Conservation (phyloP, 2,888 invertebrate genomes). For the Sinopyrophorus schimmeli region DNA sequence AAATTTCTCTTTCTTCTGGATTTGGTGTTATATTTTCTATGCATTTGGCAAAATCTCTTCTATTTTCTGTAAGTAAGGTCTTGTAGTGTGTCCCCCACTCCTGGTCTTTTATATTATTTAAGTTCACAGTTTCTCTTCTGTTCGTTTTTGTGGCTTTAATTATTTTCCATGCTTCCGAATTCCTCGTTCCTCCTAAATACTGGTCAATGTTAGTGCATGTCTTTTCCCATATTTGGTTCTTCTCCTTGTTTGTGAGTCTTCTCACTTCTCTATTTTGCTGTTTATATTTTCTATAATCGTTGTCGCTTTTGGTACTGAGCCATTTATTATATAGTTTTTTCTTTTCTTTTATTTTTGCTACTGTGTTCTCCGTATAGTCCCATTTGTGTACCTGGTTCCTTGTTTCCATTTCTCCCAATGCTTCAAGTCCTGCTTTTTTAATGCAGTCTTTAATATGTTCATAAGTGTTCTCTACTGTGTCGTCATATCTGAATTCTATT, state of each 20-base stretch:
- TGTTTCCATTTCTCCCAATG: no score
- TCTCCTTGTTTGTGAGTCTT: neutral
- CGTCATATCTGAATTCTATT: no score
- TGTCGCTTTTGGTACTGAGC: neutral
- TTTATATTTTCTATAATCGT: slow-evolving; percentile 2
- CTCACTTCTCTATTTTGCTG: neutral
- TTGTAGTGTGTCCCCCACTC: slow-evolving; percentile 1
- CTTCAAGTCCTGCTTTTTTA: no score
- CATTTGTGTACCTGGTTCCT: no score
- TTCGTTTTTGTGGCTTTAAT: no score
- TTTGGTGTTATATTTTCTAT: neutral
- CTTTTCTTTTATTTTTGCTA: no score
- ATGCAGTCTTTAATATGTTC: no score
- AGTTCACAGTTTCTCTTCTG: neutral
- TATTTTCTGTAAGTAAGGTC: slow-evolving; percentile 2
- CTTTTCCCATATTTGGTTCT: neutral
- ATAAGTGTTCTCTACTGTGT: no score
- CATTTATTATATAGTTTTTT: slow-evolving; percentile 1
- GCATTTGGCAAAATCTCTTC: neutral
- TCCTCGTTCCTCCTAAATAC: neutral
- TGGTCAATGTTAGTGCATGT: slow-evolving; percentile 2
- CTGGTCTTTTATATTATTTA: neutral
- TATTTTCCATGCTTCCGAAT: no score
- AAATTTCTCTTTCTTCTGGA: neutral
- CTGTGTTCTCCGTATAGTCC: no score